Evolutionary conservation across 2,797 vertebrate genomes (phyloP), one percentile per base, ranked within the genome.

Genomic region (Gallirallus australis): DNA sequence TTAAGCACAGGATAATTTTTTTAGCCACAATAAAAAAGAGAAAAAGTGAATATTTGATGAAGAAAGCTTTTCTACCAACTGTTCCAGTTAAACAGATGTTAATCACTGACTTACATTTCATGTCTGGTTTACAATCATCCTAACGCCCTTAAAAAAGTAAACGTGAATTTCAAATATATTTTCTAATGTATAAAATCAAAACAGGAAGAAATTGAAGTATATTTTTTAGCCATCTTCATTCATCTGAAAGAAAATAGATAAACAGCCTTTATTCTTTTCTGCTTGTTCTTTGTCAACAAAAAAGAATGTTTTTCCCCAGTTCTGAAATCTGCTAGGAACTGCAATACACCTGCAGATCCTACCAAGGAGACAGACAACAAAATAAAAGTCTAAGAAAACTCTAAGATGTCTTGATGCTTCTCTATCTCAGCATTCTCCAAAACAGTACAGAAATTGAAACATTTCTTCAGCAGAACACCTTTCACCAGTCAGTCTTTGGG

Each of bases 31-130:
- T 72, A 59, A 20, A 88, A 95, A 91, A 48, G 4, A 54, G 8
- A 48, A 16, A 13, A n/a, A 24, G 10, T 25, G 42, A 90, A 65
- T 14, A 56, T 72, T 86, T 82, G n/a, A 72, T 40, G 76, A 85
- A 94, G 54, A 63, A 89, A 69, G 7, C 2, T 88, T 90, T 91
- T 90, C 28, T 82, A 69, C 30, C 28, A 95, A 78, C 63, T 48
- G 30, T 72, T 92, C 21, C 72, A 83, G 69, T 65, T 63, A 94
- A 92, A 77, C 84, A 89, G 86, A 85, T 95, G 53, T 90, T 95
- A 92, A 93, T 96, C 45, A 20, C 57, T 52, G 56, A 75, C 69
- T 81, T 75, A 78, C 18, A 6, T 91, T 81, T 95, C 81, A 85
- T 91, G 69, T 37, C 66, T 76, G n/a, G 42, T 63, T 88, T 88